A percentile compares a stretch with the other conserved stretches of the same genome.
These are phyloP conservation scores for Leiothrix lutea DNA, from an alignment of 2,113 vertebrate species.

Conservation along the genomic window DNA sequence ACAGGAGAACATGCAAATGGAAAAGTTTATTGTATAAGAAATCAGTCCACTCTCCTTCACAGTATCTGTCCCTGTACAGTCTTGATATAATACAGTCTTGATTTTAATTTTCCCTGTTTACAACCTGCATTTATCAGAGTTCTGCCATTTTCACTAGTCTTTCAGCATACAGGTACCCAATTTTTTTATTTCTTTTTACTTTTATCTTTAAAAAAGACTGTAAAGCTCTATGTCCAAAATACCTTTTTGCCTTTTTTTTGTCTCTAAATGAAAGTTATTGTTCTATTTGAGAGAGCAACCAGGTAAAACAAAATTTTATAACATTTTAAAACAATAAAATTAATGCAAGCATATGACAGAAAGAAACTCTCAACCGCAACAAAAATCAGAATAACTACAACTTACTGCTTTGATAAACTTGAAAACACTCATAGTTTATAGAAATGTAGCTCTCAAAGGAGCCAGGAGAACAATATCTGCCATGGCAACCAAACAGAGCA, in stretches of 20 bases:
- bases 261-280: background rate
- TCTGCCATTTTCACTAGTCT: background rate
- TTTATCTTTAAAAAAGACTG: background rate
- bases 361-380: background rate
- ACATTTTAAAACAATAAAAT: background rate
- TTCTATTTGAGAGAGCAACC: background rate
- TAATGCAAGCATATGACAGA: background rate
- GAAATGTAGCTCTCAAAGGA: constrained; percentile 46
- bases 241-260: background rate
- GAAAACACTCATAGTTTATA: constrained; percentile 37
- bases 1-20: background rate
- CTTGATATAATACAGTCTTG: background rate
- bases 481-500: constrained; percentile 55
- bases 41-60: background rate
- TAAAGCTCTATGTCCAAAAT: background rate
- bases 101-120: background rate
- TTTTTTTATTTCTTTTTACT: background rate
- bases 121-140: background rate
- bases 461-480: constrained; percentile 35
- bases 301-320: background rate
- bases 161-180: background rate
- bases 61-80: background rate
- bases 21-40: background rate
- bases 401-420: constrained; percentile 25
- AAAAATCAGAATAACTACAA: background rate